Evolutionary conservation across 2,797 vertebrate genomes (phyloP), one percentile per base, ranked within the genome.

Genomic region (Malacoraja senta): DNA sequence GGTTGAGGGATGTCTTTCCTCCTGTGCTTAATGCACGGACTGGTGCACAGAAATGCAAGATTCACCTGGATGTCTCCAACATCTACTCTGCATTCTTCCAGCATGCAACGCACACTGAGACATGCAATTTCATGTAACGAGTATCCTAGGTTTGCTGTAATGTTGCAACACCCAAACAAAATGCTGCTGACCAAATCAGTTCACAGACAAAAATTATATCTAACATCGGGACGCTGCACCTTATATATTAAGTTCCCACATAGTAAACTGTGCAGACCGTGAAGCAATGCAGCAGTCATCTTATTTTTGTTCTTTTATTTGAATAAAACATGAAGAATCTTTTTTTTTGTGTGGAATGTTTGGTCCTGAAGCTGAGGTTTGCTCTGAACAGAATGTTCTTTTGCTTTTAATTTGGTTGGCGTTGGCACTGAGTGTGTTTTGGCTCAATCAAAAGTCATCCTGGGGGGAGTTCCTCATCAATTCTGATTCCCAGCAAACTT

Each of bases 301-400:
- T 68, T 86, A 44, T 32, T n/a, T 19, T 86, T 19, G 3, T 86
- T 26, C 58, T 63, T 21, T 68, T 35, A 68, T 88, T 19, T 88
- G 65, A 32, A 68, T 35, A 13, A 84, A 84, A 84, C 77, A 61
- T 58, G 44, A 29, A 13, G 53, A 81, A 53, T 19, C 21, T 53
- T 58, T 63, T 63, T 84, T 86, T 61, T 88, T 65, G 21, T 68
- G 61, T 8, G n/a, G 61, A 32, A 35, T 24, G 58, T 86, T 86
- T 86, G 6, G 12, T 32, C 58, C 83, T 86, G 15, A 2, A 65
- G n/a, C n/a, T 21, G 63, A 88, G 17, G 78, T n/a, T 88, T n/a
- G n/a, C 63, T 68, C 24, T 88, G 84, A 68, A 88, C 84, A 88
- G 84, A 68, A 68, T 65, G 63, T 88, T 88, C 63, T 35, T 19